phyloP scores from a whole-genome alignment of 2,888 invertebrate genomes.

The Ditula angustiorana region DNA sequence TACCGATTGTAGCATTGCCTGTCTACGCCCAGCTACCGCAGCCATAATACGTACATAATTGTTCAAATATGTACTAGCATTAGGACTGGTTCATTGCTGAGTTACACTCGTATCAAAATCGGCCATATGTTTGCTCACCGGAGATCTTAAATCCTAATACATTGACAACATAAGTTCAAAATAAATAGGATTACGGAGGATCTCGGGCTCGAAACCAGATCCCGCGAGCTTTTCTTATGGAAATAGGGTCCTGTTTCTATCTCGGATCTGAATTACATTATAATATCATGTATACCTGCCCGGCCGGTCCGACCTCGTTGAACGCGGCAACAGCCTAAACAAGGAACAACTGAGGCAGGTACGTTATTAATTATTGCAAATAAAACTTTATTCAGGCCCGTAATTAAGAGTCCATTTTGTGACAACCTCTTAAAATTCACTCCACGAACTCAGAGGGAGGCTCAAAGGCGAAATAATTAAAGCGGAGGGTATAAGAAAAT shows the following conservation, averaged over 20 bases:
- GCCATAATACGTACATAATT: slow-evolving; percentile 21
- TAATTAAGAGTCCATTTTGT: slow-evolving; percentile 83
- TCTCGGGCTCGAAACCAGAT: slow-evolving; percentile 49
- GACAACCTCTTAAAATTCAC: slow-evolving; percentile 82
- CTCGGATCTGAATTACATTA: slow-evolving; percentile 42
- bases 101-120: not conserved
- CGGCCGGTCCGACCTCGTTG: slow-evolving; percentile 42
- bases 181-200: slow-evolving; percentile 47
- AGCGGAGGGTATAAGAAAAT: slow-evolving; percentile 78
- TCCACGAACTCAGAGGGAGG: slow-evolving; percentile 67
- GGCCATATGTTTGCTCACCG: slow-evolving; percentile 20
- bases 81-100: not conserved
- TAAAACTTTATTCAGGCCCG: slow-evolving; percentile 66
- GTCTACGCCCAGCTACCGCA: slow-evolving; percentile 3
- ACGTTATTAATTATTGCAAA: slow-evolving; percentile 80
- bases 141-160: slow-evolving; percentile 40
- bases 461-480: slow-evolving; percentile 84
- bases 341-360: slow-evolving; percentile 45
- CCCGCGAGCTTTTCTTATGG: slow-evolving; percentile 47
- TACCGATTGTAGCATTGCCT: slow-evolving; percentile 23
- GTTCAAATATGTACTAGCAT: not conserved
- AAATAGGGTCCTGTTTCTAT: slow-evolving; percentile 54
- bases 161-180: slow-evolving; percentile 46
- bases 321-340: slow-evolving; percentile 43
- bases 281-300: slow-evolving; percentile 43